These are phyloP conservation scores for Rhinichthys klamathensis DNA, from an alignment of 2,113 vertebrate species.

Conservation along the genomic window DNA sequence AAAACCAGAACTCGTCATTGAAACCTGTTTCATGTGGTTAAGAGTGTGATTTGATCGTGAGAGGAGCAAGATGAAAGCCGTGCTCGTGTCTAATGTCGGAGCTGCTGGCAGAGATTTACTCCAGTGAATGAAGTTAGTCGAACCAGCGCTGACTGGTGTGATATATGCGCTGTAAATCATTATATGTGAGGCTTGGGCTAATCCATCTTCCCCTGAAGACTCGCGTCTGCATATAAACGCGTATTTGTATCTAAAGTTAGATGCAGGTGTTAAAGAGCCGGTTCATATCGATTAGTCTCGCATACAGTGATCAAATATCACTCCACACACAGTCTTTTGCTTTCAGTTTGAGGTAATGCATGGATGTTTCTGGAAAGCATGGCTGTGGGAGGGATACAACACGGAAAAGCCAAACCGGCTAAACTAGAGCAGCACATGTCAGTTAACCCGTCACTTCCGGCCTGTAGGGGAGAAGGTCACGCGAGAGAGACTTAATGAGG, in stretches of 20 bases:
- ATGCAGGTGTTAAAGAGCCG: not conserved
- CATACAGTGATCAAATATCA: not conserved
- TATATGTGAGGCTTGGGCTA: not conserved
- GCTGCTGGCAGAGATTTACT: not conserved
- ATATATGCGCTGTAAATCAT: not conserved
- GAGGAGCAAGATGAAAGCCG: not conserved
- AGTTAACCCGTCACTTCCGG: constrained; percentile 17
- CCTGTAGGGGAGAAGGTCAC: not conserved
- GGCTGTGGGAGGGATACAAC: not conserved
- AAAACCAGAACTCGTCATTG: too few relatives aligned
- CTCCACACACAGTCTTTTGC: not conserved
- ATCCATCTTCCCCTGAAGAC: not conserved
- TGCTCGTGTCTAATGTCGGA: too few relatives aligned
- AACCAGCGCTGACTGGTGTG: not conserved
- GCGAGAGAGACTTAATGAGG: not conserved
- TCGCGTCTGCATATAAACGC: not conserved
- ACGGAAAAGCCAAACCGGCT: constrained; percentile 15
- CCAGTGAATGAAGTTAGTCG: not conserved
- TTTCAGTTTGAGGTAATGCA: not conserved
- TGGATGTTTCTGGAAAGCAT: not conserved
- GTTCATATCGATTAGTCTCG: not conserved
- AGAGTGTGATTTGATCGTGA: too few relatives aligned
- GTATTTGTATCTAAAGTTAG: not conserved
- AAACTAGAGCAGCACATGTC: constrained; percentile 20
- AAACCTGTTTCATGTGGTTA: not conserved